Base-by-base conservation (phyloP, 2,888 invertebrate genomes). In the Lymantria monacha region DNA sequence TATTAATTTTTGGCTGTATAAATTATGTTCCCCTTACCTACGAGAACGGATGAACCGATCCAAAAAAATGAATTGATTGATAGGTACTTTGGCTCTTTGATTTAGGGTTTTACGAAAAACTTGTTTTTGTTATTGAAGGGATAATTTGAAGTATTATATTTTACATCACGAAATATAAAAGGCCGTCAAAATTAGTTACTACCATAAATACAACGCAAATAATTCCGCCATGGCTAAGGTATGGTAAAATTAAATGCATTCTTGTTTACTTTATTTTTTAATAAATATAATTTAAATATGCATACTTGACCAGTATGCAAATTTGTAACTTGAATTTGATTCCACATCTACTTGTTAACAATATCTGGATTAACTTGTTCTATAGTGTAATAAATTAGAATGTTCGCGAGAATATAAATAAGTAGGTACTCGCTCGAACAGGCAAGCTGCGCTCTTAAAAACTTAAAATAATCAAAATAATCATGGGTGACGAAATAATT, bases 201-300 rank as follows among this genome's bases (percentile, higher is more conserved):
- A 93, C 85, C 92, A 92, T 69, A 94, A 94, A 92, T 93, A 93
- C 83, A 93, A 93, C 90, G 93, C 92, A 78, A 92, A 92, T 83
- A 92, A 92, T 90, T 93, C 93, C 84, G 92, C 93, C 83, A 94
- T 94, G 92, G 93, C 93, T 72, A 94, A 94, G 93, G 94, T 94
- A 92, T 72, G 85, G 59, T 54, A 22, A 22, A 22, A 22, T 22
- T 22, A 22, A 22, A 22, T 22, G 22, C 22, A 22, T 2, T 22
- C 53, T 44, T 70, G 66, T 70, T 69, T 73, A 63, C 9, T 42
- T 14, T 22, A 22, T 22, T 22, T 22, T 3, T 5, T 2, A 22
- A 3, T 22, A 22, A 22, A 22, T 22, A 3, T 22, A 22, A 40
- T 44, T 12, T 7, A 10, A 30, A 43, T 51, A 43, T 46, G 31